Conservation (phyloP, 2,797 vertebrate species). For the Buceros bicornis region DNA sequence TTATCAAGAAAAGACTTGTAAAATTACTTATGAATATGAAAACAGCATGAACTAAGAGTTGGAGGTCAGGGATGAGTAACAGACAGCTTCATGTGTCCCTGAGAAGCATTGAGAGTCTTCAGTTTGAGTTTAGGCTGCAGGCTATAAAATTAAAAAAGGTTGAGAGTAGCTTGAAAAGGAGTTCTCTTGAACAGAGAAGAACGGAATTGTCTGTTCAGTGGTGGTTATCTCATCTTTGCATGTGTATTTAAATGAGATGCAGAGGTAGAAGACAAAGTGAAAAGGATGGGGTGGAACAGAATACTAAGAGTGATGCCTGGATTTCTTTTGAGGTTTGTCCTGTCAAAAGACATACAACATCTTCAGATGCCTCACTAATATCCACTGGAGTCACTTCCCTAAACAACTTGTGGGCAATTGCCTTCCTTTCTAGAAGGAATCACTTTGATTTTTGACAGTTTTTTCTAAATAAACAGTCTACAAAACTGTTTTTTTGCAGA, state of each 20-base stretch:
- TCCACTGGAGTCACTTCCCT: background rate
- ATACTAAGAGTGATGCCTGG: background rate
- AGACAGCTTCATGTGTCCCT: background rate
- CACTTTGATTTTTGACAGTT: background rate
- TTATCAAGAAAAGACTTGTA: background rate
- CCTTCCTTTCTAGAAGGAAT: background rate
- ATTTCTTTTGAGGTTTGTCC: background rate
- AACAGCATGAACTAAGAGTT: background rate
- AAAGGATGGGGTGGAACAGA: background rate
- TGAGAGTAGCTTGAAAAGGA: background rate
- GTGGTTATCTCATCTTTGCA: background rate
- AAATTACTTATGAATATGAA: background rate
- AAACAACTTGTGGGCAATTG: background rate
- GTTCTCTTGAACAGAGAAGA: background rate
- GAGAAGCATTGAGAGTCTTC: background rate
- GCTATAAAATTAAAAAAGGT: background rate
- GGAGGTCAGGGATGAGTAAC: background rate
- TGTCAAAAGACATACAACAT: background rate
- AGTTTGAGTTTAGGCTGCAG: background rate
- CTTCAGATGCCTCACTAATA: background rate
- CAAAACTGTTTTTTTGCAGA: background rate
- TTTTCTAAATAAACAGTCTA: background rate
- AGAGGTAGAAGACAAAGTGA: background rate
- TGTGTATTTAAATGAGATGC: background rate
- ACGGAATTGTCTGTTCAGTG: background rate